phyloP scores from a whole-genome alignment of 2,888 invertebrate genomes.

The Ectemnius lituratus region DNA sequence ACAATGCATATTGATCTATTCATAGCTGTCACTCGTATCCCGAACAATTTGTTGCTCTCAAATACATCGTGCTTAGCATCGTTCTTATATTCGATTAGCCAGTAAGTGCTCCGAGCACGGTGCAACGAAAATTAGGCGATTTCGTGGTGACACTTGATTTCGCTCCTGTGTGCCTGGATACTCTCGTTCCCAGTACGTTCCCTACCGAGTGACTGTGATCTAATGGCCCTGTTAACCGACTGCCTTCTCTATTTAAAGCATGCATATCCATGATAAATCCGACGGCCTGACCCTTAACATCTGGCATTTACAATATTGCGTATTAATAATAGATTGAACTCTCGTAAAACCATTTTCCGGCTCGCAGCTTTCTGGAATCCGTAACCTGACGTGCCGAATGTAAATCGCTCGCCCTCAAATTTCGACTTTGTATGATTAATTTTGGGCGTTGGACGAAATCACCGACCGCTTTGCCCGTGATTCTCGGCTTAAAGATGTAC shows the following conservation, averaged over 20 bases:
- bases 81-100: neutral
- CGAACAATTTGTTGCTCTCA: constrained; percentile 53
- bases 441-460: neutral
- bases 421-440: neutral
- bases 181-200: too few relatives aligned
- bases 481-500: too few relatives aligned
- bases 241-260: too few relatives aligned
- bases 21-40: constrained; percentile 64
- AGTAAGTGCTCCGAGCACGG: neutral
- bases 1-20: constrained; percentile 72
- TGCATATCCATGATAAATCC: too few relatives aligned
- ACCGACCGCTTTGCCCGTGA: too few relatives aligned
- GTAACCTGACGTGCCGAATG: neutral
- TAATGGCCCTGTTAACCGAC: too few relatives aligned
- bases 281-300: too few relatives aligned
- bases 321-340: neutral
- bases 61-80: neutral
- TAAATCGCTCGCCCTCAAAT: neutral
- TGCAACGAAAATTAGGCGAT: neutral
- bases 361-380: neutral
- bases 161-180: too few relatives aligned
- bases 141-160: neutral
- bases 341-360: neutral
- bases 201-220: too few relatives aligned
- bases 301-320: neutral